Evolutionary conservation across 2,797 vertebrate genomes (phyloP).

Genomic region (Meda fulgida): DNA sequence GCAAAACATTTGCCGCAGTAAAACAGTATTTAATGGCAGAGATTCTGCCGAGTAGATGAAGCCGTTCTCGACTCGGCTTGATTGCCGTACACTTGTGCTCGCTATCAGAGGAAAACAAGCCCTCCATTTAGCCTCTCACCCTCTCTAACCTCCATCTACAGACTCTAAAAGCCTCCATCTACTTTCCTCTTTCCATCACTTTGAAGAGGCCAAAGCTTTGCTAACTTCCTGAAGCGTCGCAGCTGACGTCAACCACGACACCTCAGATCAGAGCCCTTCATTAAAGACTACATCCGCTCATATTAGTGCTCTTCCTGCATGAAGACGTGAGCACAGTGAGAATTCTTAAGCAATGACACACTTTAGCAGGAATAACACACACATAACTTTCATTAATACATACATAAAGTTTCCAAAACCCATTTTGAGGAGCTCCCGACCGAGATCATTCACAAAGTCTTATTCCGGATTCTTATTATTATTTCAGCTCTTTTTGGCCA

Average conservation of each 20-base stretch:
- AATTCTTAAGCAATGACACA: background rate
- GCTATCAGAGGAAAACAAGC: slow-evolving; percentile 9
- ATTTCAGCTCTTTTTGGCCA: background rate
- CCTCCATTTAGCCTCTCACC: slow-evolving; percentile 13
- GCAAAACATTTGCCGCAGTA: background rate
- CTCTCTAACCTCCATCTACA: slow-evolving; percentile 15
- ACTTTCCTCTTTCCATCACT: slow-evolving; percentile 18
- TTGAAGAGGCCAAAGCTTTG: slow-evolving; percentile 31
- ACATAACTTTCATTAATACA: background rate
- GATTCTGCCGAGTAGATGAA: slow-evolving; percentile 2
- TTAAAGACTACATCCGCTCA: slow-evolving; percentile 65
- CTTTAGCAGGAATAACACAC: slow-evolving; percentile 33
- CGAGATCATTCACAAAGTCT: background rate
- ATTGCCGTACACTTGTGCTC: slow-evolving; percentile 17
- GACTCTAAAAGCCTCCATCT: slow-evolving; percentile 17
- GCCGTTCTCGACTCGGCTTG: background rate
- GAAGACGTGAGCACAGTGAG: background rate
- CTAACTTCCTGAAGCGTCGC: slow-evolving; percentile 64
- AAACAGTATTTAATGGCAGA: background rate
- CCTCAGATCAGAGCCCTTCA: slow-evolving; percentile 69
- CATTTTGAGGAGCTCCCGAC: background rate
- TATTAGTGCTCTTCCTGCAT: slow-evolving; percentile 54
- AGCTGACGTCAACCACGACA: slow-evolving; percentile 35
- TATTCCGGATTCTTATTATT: background rate
- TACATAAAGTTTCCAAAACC: background rate